Evolutionary conservation across 2,113 vertebrate species (phyloP).

Genomic region (Paramisgurnus dabryanus): DNA sequence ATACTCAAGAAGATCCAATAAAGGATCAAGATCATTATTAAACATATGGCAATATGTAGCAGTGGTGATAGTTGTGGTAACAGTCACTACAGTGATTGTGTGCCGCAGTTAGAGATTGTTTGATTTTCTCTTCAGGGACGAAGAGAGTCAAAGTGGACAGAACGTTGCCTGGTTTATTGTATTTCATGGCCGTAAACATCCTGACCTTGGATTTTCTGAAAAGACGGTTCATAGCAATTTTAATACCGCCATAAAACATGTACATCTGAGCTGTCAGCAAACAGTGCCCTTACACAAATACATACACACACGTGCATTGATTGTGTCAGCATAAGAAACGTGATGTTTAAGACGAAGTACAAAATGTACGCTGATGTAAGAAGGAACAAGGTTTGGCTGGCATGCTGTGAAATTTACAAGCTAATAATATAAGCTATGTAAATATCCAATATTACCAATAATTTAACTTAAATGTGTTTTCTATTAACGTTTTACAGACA

Average conservation of each 20-base stretch:
- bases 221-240: slow-evolving; percentile 77
- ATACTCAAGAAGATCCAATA: not conserved
- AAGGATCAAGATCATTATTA: not conserved
- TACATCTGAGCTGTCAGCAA: slow-evolving; percentile 64
- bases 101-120: slow-evolving; percentile 19
- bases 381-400: no score
- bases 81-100: slow-evolving; percentile 11
- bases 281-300: slow-evolving; percentile 23
- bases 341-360: no score
- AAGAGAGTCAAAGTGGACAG: slow-evolving; percentile 66
- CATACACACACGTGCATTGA: not conserved
- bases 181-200: slow-evolving; percentile 77
- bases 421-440: no score
- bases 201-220: slow-evolving; percentile 78
- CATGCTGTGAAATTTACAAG: no score
- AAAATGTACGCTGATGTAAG: no score
- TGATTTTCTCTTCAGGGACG: slow-evolving; percentile 47
- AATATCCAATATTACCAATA: no score
- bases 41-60: not conserved
- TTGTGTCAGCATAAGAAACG: not conserved
- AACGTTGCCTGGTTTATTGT: slow-evolving; percentile 74
- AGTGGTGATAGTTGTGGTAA: slow-evolving; percentile 24
- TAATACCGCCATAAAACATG: slow-evolving; percentile 77
- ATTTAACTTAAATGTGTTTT: no score
- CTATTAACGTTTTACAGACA: no score